Evolutionary conservation across 2,797 vertebrate genomes (phyloP), one percentile per base, ranked within the genome.

Genomic region (Hapalemur alaotrensis): DNA sequence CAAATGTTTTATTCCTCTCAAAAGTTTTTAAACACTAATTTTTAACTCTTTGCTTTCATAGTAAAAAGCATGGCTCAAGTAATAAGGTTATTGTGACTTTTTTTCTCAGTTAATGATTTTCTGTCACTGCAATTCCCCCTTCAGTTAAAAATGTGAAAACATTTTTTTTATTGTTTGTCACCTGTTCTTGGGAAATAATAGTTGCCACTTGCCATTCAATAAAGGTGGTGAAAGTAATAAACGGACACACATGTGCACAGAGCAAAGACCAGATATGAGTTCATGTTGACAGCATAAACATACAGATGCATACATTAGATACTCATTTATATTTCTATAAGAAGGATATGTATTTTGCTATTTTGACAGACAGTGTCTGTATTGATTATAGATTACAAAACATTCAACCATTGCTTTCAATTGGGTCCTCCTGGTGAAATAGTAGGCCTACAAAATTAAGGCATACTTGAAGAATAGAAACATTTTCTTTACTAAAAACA

Each of bases 1-100:
- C 35, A 75, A 91, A 73, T 72, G 15, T 41, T 70, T 87, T 73
- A 70, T 84, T 46, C 10, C 14, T 63, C 35, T 46, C 46, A 7
- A 70, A 91, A 61, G 7, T 35, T 89, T 81, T 82, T 25, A 63
- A 76, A 92, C 69, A 67, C 78, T 43, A n/a, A 72, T 85, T 96
- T 91, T 80, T 38, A 63, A 85, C 17, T 75, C 32, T 61, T 76
- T 6, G 76, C 12, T 82, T 72, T 95, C 46, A 54, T 25, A 87
- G 6, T 82, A 30, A 87, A 76, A 81, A 67, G 8, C 10, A 65
- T 46, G 61, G 15, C 15, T 73, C n/a, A 90, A 59, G 41, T 63
- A 11, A 89, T 17, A 10, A 52, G 15, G 6, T 14, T 67, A 70
- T 15, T 48, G 4, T 38, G 72, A 46, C 9, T 15, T 54, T 78